Evolutionary conservation across 64 coral and sea anemone species (phyloP).

Genomic region (Astreopora myriophthalma): DNA sequence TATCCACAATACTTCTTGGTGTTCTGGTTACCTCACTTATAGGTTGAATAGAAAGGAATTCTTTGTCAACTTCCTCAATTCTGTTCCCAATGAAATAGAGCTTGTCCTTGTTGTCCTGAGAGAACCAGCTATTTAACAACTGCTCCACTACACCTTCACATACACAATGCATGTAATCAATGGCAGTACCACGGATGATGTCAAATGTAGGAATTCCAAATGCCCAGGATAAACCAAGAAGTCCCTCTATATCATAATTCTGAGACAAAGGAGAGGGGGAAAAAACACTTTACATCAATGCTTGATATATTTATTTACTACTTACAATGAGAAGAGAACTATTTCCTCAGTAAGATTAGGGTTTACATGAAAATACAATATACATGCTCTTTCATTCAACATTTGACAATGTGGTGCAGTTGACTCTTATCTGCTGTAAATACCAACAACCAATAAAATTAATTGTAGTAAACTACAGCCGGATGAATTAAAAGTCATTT

Average conservation of each 20-base stretch:
- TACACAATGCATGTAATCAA: constrained; percentile 67
- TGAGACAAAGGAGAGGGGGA: background rate
- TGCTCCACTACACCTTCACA: constrained; percentile 62
- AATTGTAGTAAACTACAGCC: background rate
- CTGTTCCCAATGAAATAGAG: background rate
- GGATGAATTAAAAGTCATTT: background rate
- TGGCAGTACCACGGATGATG: constrained; percentile 33
- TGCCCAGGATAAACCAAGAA: constrained; percentile 27
- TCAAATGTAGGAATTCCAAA: constrained; percentile 53
- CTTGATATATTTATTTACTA: constrained; percentile 2
- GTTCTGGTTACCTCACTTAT: constrained; percentile 44
- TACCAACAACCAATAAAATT: background rate
- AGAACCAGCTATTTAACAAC: constrained; percentile 44
- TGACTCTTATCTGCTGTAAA: background rate
- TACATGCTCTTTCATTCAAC: background rate
- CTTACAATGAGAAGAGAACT: background rate
- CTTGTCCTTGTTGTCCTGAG: background rate
- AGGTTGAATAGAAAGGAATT: constrained; percentile 27
- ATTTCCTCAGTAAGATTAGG: background rate
- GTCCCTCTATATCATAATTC: constrained; percentile 21
- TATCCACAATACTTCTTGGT: constrained; percentile 13
- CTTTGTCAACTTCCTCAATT: background rate
- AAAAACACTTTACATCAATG: background rate
- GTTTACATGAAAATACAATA: background rate
- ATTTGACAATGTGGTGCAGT: background rate